Evolutionary conservation across 1,140 invertebrate genomes (phyloP), one percentile per base, ranked within the genome.

Genomic region (Drosophila lacteicornis): DNA sequence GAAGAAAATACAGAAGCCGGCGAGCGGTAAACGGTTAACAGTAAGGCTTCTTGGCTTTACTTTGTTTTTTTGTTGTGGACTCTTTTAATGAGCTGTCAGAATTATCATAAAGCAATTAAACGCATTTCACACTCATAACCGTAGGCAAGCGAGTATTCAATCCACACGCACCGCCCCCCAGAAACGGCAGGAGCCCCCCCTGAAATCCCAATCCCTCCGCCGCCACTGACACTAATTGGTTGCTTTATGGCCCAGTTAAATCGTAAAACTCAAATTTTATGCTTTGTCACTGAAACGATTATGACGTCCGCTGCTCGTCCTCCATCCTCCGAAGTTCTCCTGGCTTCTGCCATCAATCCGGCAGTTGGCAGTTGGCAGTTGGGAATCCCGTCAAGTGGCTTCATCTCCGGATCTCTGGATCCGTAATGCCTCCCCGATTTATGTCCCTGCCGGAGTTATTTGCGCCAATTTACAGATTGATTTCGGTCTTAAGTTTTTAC

Each of bases 241-340:
- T 84, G 82, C 91, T 91, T 91, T 91, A 91, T 87, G 61, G 85
- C 82, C 79, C 79, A 91, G 75, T 91, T 80, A 84, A 84, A 83
- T 86, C 86, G 86, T 91, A 91, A 91, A 91, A 91, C 84, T 83
- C 76, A 86, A 91, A 91, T 87, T 91, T 91, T 91, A 91, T 91
- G 86, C 76, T 82, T 87, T 91, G 86, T 90, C 85, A 90, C 86
- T 91, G 79, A 90, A 90, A 90, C 82, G 85, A 90, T 90, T 90
- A 90, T 90, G 85, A 90, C 85, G 85, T 88, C 85, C 85, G 85
- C 70, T 73, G 70, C 56, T 40, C 50, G 45, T 56, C 71, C 17
- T 49, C 22, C 60, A 27, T 42, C 38, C 58, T 65, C 38, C 30
- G 15, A 47, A 27, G 15, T 17, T 33, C 53, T 43, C 7, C 19